Conservation (phyloP, 2,113 vertebrate genomes). For the Heptranchias perlo region DNA sequence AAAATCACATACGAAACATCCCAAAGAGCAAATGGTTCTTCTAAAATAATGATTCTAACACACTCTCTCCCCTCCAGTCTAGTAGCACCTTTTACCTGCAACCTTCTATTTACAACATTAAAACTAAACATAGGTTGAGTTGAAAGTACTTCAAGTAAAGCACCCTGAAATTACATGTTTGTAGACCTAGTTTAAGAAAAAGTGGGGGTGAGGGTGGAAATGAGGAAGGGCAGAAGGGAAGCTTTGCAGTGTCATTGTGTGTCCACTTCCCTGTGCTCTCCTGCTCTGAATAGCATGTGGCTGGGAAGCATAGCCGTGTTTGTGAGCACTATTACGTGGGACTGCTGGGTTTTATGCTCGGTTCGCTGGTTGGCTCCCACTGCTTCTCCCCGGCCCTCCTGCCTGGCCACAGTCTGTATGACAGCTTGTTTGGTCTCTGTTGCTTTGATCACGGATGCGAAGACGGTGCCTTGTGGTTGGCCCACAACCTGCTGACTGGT, state of each 20-base stretch:
- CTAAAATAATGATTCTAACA: slow-evolving; percentile 3
- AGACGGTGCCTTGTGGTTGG: slow-evolving; percentile 63
- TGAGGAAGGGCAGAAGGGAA: not conserved
- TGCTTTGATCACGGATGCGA: slow-evolving; percentile 72
- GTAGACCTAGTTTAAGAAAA: not conserved
- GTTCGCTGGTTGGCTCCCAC: slow-evolving; percentile 35
- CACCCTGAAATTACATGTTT: not conserved
- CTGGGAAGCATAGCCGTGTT: slow-evolving; percentile 38
- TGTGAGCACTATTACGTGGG: slow-evolving; percentile 66
- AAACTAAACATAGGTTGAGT: not conserved
- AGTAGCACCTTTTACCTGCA: slow-evolving; percentile 22
- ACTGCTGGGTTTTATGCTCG: slow-evolving; percentile 51
- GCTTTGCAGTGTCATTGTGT: not conserved
- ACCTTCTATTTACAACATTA: not conserved
- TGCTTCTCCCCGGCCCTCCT: slow-evolving; percentile 41
- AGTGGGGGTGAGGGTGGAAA: not conserved
- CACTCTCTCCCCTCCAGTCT: not conserved
- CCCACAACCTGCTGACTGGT: slow-evolving; percentile 61
- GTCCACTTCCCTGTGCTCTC: not conserved
- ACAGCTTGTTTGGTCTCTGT: slow-evolving; percentile 60
- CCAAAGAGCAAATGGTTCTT: not conserved
- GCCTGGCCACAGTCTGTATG: slow-evolving; percentile 43
- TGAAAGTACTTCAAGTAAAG: slow-evolving; percentile 28
- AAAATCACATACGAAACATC: not conserved
- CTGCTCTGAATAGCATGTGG: slow-evolving; percentile 14